Conservation (phyloP, 2,888 invertebrate genomes). For the Silvanus unidentatus region DNA sequence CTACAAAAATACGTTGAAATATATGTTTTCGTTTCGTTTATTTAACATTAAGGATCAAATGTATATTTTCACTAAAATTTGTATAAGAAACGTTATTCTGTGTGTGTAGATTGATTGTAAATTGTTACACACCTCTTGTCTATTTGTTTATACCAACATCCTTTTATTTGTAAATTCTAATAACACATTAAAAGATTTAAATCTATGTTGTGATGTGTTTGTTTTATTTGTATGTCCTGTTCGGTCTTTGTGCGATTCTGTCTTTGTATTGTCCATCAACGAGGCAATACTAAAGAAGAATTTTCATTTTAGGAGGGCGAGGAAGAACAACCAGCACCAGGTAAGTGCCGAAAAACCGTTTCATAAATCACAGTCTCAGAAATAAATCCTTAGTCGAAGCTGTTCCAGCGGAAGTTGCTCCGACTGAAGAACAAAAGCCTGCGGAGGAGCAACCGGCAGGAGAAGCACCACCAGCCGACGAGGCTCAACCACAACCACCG, state of each 20-base stretch:
- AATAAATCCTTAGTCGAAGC: too few relatives aligned
- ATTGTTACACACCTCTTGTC: conserved; percentile 14
- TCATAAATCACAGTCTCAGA: too few relatives aligned
- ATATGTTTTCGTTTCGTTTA: conserved; percentile 3
- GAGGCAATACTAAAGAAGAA: too few relatives aligned
- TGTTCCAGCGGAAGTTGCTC: conserved; percentile 9
- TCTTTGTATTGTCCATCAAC: too few relatives aligned
- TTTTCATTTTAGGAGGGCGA: conserved; percentile 23
- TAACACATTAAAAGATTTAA: conserved; percentile 20
- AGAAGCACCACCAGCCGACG: conserved; percentile 28
- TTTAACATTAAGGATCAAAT: conserved; percentile 18
- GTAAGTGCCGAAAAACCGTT: conserved; percentile 28
- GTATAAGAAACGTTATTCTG: neutral
- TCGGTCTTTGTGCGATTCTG: conserved; percentile 3
- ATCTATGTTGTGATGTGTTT: conserved; percentile 12
- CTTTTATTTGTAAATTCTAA: conserved; percentile 15
- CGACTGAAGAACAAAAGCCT: conserved; percentile 27
- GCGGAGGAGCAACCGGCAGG: conserved; percentile 37
- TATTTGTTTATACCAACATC: conserved; percentile 22
- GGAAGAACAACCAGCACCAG: conserved; percentile 10
- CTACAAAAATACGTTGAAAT: conserved; percentile 3
- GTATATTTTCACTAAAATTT: conserved; percentile 19
- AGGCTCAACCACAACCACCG: conserved; percentile 28
- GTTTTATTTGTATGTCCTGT: conserved; percentile 14
- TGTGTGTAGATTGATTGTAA: conserved; percentile 1